These are phyloP conservation scores for Thoracochromis brauschi DNA, from an alignment of 2,113 vertebrate genomes.

Conservation along the genomic window DNA sequence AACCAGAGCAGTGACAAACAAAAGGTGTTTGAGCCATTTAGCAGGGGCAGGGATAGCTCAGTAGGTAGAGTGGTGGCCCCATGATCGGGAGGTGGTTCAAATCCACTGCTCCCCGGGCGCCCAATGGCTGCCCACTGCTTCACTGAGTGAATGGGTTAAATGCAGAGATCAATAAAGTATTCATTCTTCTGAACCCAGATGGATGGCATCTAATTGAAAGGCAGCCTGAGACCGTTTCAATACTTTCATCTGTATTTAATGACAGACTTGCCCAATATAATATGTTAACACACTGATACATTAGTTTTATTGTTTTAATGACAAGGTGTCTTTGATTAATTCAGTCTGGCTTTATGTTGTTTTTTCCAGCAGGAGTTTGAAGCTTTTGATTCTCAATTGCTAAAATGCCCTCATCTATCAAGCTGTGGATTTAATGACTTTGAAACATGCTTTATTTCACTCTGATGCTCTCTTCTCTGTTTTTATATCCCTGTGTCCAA, in stretches of 20 bases:
- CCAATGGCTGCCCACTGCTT: not conserved
- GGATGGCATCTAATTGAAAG: not conserved
- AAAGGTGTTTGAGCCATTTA: not conserved
- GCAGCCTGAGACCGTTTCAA: not conserved
- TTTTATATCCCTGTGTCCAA: not conserved
- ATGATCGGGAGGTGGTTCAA: rapidly evolving
- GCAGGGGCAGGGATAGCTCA: rapidly evolving
- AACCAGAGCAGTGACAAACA: not conserved
- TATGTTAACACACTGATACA: not conserved
- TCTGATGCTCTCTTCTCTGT: not conserved
- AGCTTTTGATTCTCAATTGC: not conserved
- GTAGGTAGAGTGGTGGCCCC: not conserved
- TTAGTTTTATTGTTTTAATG: not conserved
- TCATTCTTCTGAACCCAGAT: not conserved
- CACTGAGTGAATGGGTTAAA: not conserved
- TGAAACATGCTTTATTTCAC: not conserved
- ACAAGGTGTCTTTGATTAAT: not conserved
- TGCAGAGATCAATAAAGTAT: not conserved
- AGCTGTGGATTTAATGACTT: not conserved
- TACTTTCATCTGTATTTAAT: not conserved
- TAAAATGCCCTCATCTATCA: not conserved
- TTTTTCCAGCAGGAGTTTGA: not conserved
- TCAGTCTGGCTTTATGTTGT: not conserved
- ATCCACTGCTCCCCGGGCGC: rapidly evolving
- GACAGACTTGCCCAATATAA: not conserved